Evolutionary conservation across 1,140 invertebrate genomes (phyloP).

Genomic region (Lordiphosa stackelbergi): DNA sequence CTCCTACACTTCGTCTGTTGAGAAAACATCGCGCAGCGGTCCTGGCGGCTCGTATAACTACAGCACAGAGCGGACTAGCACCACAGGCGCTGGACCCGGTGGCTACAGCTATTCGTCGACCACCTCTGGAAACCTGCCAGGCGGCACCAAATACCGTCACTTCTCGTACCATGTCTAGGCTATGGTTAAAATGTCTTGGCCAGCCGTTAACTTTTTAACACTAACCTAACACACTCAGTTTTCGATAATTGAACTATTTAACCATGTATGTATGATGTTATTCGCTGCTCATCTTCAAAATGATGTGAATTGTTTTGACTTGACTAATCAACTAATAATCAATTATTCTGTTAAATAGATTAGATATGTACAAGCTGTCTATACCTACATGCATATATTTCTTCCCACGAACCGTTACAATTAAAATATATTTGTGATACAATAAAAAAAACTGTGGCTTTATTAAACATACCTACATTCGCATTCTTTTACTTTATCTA

Average conservation of each 20-base stretch:
- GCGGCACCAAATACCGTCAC: slow-evolving; percentile 88
- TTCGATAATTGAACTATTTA: slow-evolving; percentile 10
- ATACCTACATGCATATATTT: slow-evolving; percentile 36
- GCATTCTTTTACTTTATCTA: slow-evolving; percentile 26
- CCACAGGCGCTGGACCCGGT: slow-evolving; percentile 84
- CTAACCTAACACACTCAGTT: slow-evolving; percentile 34
- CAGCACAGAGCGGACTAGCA: slow-evolving; percentile 84
- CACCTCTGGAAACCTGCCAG: slow-evolving; percentile 86
- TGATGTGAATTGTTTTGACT: slow-evolving; percentile 56
- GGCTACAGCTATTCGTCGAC: slow-evolving; percentile 89
- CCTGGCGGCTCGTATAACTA: slow-evolving; percentile 84
- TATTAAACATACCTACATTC: slow-evolving; percentile 35
- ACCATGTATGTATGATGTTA: slow-evolving; percentile 46
- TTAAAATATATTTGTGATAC: slow-evolving; percentile 73
- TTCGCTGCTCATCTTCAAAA: slow-evolving; percentile 37
- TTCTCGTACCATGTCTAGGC: slow-evolving; percentile 89
- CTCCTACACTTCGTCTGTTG: slow-evolving; percentile 82
- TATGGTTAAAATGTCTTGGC: slow-evolving; percentile 13
- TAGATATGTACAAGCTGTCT: slow-evolving; percentile 33
- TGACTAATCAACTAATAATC: slow-evolving; percentile 64
- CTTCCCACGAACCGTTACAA: slow-evolving; percentile 44
- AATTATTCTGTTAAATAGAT: slow-evolving; percentile 48
- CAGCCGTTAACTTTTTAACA: slow-evolving; percentile 23
- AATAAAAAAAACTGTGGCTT: slow-evolving; percentile 62
- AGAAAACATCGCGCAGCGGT: slow-evolving; percentile 82